Evolutionary conservation across 2,888 invertebrate genomes (phyloP).

Genomic region (Xestoiulus laeticollis): DNA sequence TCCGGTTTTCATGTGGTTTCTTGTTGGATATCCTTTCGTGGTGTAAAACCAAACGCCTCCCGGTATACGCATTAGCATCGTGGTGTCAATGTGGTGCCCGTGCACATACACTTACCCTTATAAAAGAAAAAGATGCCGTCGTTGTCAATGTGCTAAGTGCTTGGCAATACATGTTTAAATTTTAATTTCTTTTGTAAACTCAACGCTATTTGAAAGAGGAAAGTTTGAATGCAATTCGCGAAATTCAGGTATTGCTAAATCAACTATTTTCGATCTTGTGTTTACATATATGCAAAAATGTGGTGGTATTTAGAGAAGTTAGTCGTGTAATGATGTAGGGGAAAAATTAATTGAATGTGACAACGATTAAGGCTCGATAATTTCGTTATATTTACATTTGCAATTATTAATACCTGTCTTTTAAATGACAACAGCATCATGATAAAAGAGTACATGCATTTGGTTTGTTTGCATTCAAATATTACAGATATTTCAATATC

Average conservation of each 20-base stretch:
- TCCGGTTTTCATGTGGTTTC: conserved; percentile 41
- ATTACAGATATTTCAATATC: no score
- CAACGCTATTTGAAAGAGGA: not conserved
- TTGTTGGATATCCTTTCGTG: not conserved
- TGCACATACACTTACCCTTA: conserved; percentile 32
- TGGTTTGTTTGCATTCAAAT: no score
- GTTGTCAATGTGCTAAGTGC: conserved; percentile 48
- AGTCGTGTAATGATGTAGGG: not conserved
- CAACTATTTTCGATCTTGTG: not conserved
- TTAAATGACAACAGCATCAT: no score
- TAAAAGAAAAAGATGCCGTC: conserved; percentile 46
- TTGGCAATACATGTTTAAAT: conserved; percentile 42
- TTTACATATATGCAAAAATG: not conserved
- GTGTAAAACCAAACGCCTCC: conserved; percentile 36
- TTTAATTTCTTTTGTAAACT: conserved; percentile 46
- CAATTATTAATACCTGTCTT: no score
- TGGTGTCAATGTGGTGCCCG: conserved; percentile 42
- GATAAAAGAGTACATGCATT: no score
- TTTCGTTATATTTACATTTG: no score
- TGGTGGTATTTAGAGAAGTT: not conserved
- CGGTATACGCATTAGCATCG: conserved; percentile 45
- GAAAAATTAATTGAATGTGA: not conserved
- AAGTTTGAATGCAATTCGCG: not conserved
- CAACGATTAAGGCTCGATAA: no score
- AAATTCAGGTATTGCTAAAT: not conserved